phyloP scores from a whole-genome alignment of 1,140 invertebrate species.

The Ceratina calcarata region DNA sequence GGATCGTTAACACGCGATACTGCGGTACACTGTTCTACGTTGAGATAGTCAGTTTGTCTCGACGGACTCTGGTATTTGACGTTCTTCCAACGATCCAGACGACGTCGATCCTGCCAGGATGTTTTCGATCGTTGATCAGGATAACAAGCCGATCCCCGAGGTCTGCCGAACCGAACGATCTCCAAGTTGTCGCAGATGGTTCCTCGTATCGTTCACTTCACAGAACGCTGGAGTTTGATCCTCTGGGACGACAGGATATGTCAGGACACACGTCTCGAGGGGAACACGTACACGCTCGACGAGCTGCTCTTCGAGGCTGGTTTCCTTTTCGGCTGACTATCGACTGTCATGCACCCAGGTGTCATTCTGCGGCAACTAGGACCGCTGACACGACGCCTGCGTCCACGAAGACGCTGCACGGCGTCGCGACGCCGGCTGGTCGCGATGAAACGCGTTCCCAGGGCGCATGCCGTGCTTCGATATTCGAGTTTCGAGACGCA shows the following conservation, averaged over 20 bases:
- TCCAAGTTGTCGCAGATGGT: too few relatives aligned
- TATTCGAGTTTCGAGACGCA: background rate
- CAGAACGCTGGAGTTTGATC: background rate
- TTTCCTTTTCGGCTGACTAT: slow-evolving; percentile 51
- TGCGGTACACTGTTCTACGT: background rate
- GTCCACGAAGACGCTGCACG: slow-evolving; percentile 39
- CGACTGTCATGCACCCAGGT: slow-evolving; percentile 62
- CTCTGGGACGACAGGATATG: background rate
- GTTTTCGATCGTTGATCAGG: slow-evolving; percentile 52
- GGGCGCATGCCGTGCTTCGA: slow-evolving; percentile 45
- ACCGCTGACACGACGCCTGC: slow-evolving; percentile 56
- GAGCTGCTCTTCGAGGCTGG: slow-evolving; percentile 45
- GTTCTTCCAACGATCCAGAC: too few relatives aligned
- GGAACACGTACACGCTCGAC: slow-evolving; percentile 55
- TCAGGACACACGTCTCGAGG: slow-evolving; percentile 36
- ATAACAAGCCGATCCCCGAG: slow-evolving; percentile 16
- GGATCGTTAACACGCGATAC: slow-evolving; percentile 9
- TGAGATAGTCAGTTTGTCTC: too few relatives aligned
- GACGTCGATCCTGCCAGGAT: background rate
- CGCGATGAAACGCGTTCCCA: slow-evolving; percentile 11
- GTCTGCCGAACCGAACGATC: too few relatives aligned
- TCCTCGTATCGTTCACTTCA: background rate
- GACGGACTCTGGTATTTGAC: background rate
- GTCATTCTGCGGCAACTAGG: slow-evolving; percentile 53
- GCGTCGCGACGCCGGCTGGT: slow-evolving; percentile 42